phyloP scores from a whole-genome alignment of 1,140 invertebrate genomes.

The Microplitis demolitor region DNA sequence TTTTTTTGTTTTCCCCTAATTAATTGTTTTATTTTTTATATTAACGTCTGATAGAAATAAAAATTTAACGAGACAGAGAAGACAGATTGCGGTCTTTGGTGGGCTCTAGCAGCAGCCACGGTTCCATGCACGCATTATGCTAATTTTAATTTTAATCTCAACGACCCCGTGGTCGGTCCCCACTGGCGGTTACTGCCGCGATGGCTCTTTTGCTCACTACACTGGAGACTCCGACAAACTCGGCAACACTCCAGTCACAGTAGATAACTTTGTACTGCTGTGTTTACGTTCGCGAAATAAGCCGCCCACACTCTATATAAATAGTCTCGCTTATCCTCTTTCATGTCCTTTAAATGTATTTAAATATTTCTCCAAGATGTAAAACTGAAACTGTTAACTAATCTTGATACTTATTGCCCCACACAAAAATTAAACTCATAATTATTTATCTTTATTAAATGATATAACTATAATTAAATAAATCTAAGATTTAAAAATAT shows the following conservation, averaged over 20 bases:
- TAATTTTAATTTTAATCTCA: conserved; percentile 54
- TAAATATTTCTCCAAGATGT: conserved; percentile 1
- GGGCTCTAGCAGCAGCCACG: neutral
- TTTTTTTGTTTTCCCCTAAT: neutral
- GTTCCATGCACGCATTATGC: conserved; percentile 47
- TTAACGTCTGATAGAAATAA: neutral
- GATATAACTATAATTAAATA: too few relatives aligned
- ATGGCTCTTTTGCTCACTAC: conserved; percentile 32
- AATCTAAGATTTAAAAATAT: too few relatives aligned
- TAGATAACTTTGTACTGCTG: conserved; percentile 14
- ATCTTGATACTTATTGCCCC: too few relatives aligned
- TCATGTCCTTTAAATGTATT: neutral
- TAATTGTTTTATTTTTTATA: neutral
- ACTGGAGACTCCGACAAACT: neutral
- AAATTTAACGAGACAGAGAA: conserved; percentile 17
- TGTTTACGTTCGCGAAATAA: conserved; percentile 17
- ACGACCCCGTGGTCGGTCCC: conserved; percentile 5
- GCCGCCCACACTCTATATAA: conserved; percentile 7
- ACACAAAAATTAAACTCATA: too few relatives aligned
- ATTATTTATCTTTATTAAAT: too few relatives aligned
- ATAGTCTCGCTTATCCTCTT: conserved; percentile 3
- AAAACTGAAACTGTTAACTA: neutral
- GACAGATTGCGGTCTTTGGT: conserved; percentile 1
- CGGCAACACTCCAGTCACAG: conserved; percentile 10
- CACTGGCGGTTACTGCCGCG: conserved; percentile 30